Percentiles rank a stretch among this genome's conserved stretches.
These are phyloP conservation scores for Phylloscopus collybita DNA, from an alignment of 2,797 vertebrate species.

Conservation along the genomic window DNA sequence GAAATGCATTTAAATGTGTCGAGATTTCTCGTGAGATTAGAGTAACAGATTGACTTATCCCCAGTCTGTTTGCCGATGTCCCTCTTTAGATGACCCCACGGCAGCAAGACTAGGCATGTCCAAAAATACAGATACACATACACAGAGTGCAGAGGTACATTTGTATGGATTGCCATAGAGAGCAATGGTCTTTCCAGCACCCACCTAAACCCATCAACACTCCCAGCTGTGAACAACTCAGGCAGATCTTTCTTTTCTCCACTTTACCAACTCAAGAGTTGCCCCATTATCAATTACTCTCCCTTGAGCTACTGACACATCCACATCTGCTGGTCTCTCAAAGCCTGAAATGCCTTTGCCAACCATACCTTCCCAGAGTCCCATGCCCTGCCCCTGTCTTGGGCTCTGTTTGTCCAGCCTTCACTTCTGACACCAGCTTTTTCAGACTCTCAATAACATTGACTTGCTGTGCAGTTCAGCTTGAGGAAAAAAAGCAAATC, in stretches of 20 bases:
- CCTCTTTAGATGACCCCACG: not conserved
- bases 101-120: not conserved
- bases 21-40: not conserved
- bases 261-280: not conserved
- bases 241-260: not conserved
- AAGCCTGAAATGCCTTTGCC: not conserved
- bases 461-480: not conserved
- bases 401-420: not conserved
- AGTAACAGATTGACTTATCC: not conserved
- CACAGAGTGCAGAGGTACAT: not conserved
- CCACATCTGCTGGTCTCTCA: not conserved
- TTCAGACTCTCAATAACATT: not conserved
- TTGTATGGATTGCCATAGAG: not conserved
- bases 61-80: not conserved
- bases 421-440: not conserved
- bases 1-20: not conserved
- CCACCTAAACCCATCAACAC: not conserved
- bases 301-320: not conserved
- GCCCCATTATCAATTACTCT: fast-evolving
- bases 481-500: fast-evolving
- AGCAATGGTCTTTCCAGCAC: not conserved
- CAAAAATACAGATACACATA: fast-evolving
- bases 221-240: not conserved
- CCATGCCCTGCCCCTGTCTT: too few relatives aligned
- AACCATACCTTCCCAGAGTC: too few relatives aligned